Percentiles rank a stretch among this genome's conserved stretches.
Conservation (phyloP, 2,797 vertebrate species). For the Pogonophryne albipinna region DNA sequence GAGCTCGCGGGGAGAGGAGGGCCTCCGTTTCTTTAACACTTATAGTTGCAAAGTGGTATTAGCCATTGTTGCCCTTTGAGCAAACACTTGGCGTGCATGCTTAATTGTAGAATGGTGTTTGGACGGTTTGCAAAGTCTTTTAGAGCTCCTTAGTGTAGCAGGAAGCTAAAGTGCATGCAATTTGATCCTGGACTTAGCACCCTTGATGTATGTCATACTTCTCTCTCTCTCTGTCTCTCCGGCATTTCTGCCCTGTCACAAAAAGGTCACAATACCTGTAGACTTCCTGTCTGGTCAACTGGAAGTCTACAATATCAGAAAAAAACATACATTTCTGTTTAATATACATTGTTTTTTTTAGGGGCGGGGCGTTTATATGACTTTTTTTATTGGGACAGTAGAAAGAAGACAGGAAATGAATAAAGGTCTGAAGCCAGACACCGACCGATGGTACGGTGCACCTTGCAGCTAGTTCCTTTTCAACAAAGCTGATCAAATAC, state of each 20-base stretch:
- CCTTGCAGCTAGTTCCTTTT: background rate
- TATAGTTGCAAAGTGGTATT: background rate
- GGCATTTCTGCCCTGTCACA: too few species aligned
- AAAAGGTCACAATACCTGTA: too few species aligned
- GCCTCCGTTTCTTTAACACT: background rate
- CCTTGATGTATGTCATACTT: too few species aligned
- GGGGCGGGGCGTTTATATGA: too few species aligned
- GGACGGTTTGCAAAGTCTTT: background rate
- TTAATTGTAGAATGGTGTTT: background rate
- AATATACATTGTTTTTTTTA: background rate
- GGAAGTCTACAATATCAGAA: background rate
- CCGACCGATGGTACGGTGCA: background rate
- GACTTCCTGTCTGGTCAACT: conserved; percentile 6
- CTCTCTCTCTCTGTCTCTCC: too few species aligned
- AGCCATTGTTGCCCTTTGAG: background rate
- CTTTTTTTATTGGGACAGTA: background rate
- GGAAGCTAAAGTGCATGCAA: too few species aligned
- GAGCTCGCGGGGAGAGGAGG: background rate
- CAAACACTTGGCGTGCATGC: background rate
- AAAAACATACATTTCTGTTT: background rate
- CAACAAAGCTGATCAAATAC: background rate
- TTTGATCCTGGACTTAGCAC: too few species aligned
- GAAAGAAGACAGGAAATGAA: conserved; percentile 18
- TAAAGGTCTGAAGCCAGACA: background rate
- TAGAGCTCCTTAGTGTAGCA: too few species aligned